Conservation (phyloP, 2,113 vertebrate species). For the Pavo muticus region DNA sequence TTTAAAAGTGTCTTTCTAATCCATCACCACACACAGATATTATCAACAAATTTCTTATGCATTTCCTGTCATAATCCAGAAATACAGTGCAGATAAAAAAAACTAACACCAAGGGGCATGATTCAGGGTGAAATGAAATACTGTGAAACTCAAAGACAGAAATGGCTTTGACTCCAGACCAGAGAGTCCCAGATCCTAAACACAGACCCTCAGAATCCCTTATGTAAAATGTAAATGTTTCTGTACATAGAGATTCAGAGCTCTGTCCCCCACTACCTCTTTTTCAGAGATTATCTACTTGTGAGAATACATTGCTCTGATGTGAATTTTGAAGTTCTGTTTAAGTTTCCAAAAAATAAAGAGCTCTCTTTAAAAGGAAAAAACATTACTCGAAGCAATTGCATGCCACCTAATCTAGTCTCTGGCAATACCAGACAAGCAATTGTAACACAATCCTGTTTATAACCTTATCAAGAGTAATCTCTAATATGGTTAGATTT, state of each 20-base stretch:
- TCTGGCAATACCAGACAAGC: background rate
- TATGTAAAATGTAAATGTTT: background rate
- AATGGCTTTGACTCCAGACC: background rate
- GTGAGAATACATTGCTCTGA: background rate
- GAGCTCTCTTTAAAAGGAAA: background rate
- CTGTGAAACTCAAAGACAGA: background rate
- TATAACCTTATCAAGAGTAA: background rate
- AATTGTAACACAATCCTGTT: background rate
- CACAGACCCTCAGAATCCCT: background rate
- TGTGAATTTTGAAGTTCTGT: background rate
- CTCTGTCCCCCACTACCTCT: background rate
- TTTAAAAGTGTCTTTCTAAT: background rate
- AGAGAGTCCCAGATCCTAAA: background rate
- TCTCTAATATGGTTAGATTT: background rate
- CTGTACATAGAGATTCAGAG: background rate
- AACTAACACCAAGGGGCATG: background rate
- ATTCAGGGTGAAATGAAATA: background rate
- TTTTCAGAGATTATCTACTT: background rate
- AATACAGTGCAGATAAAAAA: accelerated
- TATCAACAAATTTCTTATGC: background rate
- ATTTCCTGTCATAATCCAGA: background rate
- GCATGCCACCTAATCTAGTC: background rate
- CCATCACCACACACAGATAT: background rate
- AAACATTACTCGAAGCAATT: background rate
- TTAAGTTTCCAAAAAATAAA: background rate